phyloP scores from a whole-genome alignment of 2,888 invertebrate genomes.

The Camponotus fellah region DNA sequence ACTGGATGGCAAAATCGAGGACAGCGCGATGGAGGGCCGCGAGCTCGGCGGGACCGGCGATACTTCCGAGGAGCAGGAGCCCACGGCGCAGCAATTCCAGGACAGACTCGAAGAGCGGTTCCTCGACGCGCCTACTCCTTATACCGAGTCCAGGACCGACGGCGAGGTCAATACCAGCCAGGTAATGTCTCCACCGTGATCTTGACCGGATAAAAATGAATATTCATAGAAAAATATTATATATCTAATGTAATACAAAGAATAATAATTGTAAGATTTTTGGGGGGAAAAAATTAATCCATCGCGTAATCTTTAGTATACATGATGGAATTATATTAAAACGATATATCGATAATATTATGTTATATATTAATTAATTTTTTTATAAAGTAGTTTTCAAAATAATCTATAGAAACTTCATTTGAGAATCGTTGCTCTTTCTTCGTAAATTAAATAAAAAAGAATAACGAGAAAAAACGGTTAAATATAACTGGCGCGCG shows the following conservation, averaged over 20 bases:
- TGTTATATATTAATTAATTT: neutral
- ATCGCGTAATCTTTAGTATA: too few species aligned
- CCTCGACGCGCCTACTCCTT: slow-evolving; percentile 86
- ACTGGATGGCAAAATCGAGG: slow-evolving; percentile 85
- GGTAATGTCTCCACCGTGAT: slow-evolving; percentile 70
- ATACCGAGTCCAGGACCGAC: slow-evolving; percentile 87
- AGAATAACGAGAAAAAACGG: slow-evolving; percentile 24
- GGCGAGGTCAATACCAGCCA: slow-evolving; percentile 89
- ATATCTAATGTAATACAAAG: neutral
- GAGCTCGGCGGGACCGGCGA: slow-evolving; percentile 81
- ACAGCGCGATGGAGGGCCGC: slow-evolving; percentile 84
- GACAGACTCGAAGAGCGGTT: slow-evolving; percentile 89
- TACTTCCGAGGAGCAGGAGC: slow-evolving; percentile 85
- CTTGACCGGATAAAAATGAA: neutral
- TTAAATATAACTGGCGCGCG: slow-evolving; percentile 35
- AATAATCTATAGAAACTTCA: slow-evolving; percentile 10
- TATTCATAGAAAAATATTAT: neutral
- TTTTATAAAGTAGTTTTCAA: neutral
- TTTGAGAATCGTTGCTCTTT: neutral
- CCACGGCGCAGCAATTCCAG: slow-evolving; percentile 88
- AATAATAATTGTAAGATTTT: too few species aligned
- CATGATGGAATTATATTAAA: neutral
- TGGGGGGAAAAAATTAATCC: too few species aligned
- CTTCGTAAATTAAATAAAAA: slow-evolving; percentile 25
- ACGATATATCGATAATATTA: neutral